phyloP scores from a whole-genome alignment of 2,888 invertebrate species.

The Opisthograptis luteolata region DNA sequence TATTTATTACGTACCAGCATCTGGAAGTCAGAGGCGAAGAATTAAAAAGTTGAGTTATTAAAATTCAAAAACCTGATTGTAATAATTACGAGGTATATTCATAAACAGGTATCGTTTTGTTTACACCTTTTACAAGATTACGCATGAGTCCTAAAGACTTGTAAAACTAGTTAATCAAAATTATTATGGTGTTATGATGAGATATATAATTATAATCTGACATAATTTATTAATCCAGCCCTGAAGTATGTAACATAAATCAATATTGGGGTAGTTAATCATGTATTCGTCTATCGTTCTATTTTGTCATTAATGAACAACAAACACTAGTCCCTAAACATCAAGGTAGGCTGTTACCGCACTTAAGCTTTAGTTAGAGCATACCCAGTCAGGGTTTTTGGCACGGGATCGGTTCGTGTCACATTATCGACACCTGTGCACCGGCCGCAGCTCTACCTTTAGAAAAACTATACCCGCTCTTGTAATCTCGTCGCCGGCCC shows the following conservation, averaged over 20 bases:
- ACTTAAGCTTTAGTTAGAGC: slow-evolving; percentile 35
- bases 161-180: too few relatives aligned
- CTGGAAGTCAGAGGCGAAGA: slow-evolving; percentile 8
- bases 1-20: slow-evolving; percentile 56
- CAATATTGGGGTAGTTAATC: not conserved
- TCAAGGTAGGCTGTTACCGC: slow-evolving; percentile 27
- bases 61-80: not conserved
- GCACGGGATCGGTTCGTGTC: slow-evolving; percentile 65
- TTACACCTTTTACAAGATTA: too few relatives aligned
- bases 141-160: too few relatives aligned
- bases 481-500: slow-evolving; percentile 68
- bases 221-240: too few relatives aligned
- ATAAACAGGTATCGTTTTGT: too few relatives aligned
- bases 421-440: slow-evolving; percentile 77
- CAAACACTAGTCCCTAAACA: slow-evolving; percentile 18
- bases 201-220: too few relatives aligned
- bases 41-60: slow-evolving; percentile 9
- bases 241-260: not conserved
- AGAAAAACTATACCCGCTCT: slow-evolving; percentile 58
- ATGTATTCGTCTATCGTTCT: not conserved
- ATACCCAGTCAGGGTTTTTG: slow-evolving; percentile 49
- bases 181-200: too few relatives aligned
- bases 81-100: not conserved
- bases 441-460: slow-evolving; percentile 60
- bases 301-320: slow-evolving; percentile 22